Evolutionary conservation across 2,888 invertebrate genomes (phyloP), one percentile per base, ranked within the genome.

Genomic region (Clitarchus hookeri): DNA sequence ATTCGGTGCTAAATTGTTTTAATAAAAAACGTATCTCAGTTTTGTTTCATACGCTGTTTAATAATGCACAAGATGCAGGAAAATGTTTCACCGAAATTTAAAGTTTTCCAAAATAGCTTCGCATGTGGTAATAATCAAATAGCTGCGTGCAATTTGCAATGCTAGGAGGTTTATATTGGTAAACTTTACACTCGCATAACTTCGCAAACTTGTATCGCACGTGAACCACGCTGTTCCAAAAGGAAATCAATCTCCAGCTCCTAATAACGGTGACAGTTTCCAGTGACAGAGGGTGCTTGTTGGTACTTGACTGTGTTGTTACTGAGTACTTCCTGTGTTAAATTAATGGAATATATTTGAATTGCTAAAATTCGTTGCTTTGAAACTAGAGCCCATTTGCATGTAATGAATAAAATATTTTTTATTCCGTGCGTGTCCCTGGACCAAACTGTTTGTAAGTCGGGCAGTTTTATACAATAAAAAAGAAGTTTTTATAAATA

Each of bases 341-440:
- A 65, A 65, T 65, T 65, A 65, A 65, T 65, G 65, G 65, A 65
- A 65, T n/a, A 9, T 65, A 65, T 65, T 65, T 65, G 65, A 65
- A 65, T 65, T 65, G 65, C 65, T 11, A 65, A 65, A 65, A 65
- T 65, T 23, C 65, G 6, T 23, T 65, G 65, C 65, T 65, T 65
- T 23, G 65, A 65, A 65, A 65, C 65, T 65, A 65, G 65, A 11
- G 65, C 1, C 19, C 65, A 65, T 65, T 65, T 65, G 65, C 65
- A 65, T 65, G 65, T 65, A 65, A 65, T 65, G 65, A 65, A 65
- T 65, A 65, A 65, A 65, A 65, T 65, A 65, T 65, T 65, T 65
- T n/a, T 9, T 19, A 8, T 19, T 19, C 23, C 65, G 65, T 12
- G 53, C 53, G 53, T 65, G 65, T 65, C 65, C 65, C 19, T n/a